Conservation (phyloP, 2,113 vertebrate species). For the Grallaria varia region DNA sequence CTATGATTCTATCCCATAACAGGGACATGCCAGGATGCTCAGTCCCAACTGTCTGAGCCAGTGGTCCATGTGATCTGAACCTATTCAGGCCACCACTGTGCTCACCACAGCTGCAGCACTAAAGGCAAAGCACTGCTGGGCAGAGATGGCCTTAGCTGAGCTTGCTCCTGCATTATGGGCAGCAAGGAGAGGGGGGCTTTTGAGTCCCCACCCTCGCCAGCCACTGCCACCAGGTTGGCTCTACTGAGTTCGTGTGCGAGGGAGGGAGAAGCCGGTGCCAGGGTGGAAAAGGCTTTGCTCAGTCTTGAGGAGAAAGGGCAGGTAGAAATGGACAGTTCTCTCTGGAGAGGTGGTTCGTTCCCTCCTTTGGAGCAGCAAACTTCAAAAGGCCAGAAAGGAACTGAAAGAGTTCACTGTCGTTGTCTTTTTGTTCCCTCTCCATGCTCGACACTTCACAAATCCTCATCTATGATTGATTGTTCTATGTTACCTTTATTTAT, state of each 20-base stretch:
- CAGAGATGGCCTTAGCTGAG: not conserved
- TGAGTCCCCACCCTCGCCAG: not conserved
- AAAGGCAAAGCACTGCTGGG: not conserved
- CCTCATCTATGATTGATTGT: not conserved
- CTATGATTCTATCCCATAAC: rapidly evolving
- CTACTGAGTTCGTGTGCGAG: not conserved
- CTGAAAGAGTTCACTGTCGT: not conserved
- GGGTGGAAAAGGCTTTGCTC: not conserved
- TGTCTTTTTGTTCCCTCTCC: not conserved
- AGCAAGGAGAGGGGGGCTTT: not conserved
- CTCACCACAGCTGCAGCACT: not conserved
- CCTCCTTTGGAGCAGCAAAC: not conserved
- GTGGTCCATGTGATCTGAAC: not conserved
- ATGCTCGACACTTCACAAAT: not conserved
- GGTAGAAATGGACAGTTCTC: not conserved
- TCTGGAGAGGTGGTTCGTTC: not conserved
- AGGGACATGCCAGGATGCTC: not conserved
- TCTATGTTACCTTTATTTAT: not conserved
- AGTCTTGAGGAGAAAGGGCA: not conserved
- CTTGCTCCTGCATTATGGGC: rapidly evolving
- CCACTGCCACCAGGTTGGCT: not conserved
- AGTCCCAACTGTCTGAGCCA: not conserved
- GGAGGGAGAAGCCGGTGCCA: not conserved
- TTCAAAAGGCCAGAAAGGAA: not conserved
- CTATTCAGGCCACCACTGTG: not conserved